Evolutionary conservation across 1,140 invertebrate genomes (phyloP), one percentile per base, ranked within the genome.

Genomic region (Eurosta solidaginis): DNA sequence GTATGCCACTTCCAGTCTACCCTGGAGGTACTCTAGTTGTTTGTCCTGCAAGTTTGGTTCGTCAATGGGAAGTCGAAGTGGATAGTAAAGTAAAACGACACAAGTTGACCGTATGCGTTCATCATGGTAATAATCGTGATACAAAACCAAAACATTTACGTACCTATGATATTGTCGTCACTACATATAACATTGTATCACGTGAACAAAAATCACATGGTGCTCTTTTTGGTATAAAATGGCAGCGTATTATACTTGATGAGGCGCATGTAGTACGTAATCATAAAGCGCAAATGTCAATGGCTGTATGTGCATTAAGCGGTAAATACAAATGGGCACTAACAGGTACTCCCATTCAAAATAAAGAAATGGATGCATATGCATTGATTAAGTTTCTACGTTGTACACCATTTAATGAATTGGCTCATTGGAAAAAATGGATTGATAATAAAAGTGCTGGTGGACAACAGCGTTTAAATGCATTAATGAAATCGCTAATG

Each of bases 261-360:
- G 97, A 99, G 89, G 97, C 94, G 0, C 97, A 99, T 87, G 90
- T 92, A 5, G 93, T 99, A 6, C 92, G 97, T 78, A 99, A 99
- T 89, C 91, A 94, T 82, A 97, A 95, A 88, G 92, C 93, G 20
- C 89, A 92, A 75, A 93, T 92, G 0, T 93, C 94, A 1, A 82
- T 91, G 81, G 93, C 94, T 0, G 93, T 94, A 0, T 94, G 92
- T 84, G 85, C 87, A 14, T 84, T 98, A 3, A 80, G 82, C 0
- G 91, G 89, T 0, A 88, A 85, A 54, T 90, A 91, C 36, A 91
- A 95, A 50, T 98, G 96, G 96, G 93, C 92, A 0, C 89, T 99
- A 1, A 97, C 97, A 7, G 97, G 97, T 12, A 99, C 97, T 0
- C 97, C 97, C 0, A 93, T 99, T 74, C 97, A 99, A 81, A 99